Base-by-base conservation (phyloP, 2,888 invertebrate species). In the Dicyrtomina minuta region DNA sequence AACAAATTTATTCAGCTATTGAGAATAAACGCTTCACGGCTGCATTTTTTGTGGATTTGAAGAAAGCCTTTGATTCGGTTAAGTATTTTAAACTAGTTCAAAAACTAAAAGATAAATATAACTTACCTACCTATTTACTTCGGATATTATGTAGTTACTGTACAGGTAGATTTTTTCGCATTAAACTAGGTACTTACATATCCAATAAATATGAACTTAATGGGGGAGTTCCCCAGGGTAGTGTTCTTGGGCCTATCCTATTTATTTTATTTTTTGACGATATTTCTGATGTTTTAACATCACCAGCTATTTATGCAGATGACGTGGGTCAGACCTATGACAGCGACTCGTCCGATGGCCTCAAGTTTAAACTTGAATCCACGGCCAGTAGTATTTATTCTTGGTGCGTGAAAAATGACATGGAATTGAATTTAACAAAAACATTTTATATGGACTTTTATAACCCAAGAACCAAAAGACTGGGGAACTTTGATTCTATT, bases 181-280 rank as follows among this genome's bases (percentile, higher is more conserved):
- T 64, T 3, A 17, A 39, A 4, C 15, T 49, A 5, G 49, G 27
- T 27, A 17, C 5, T 13, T 39, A 26, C 15, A 39, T 49, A 17
- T 64, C 64, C 10, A 26, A 26, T 3, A 13, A 15, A 8, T 64
- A 26, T 49, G 46, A 39, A 1, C n/a, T 49, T 1, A 10, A 27
- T 1, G 6, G 1, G 20, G 68, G 68, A 4, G 58, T 62, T 5
- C 62, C 66, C 1, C 56, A 65, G 13, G 73, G 73, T 0, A 27
- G 41, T 4, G 22, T 46, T 2, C 17, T 73, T 17, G 73, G 71
- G 2, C 46, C 71, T 15, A 3, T 67, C 33, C 33, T 33, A 33
- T 73, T 66, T 61, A 51, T 64, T 5, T 2, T 68, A 0, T 73
- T 58, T 62, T 70, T 71, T 22, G 67, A 74, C 61, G 70, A 70